These are phyloP conservation scores for Spizella passerina DNA, from an alignment of 2,797 vertebrate species.

Conservation along the genomic window DNA sequence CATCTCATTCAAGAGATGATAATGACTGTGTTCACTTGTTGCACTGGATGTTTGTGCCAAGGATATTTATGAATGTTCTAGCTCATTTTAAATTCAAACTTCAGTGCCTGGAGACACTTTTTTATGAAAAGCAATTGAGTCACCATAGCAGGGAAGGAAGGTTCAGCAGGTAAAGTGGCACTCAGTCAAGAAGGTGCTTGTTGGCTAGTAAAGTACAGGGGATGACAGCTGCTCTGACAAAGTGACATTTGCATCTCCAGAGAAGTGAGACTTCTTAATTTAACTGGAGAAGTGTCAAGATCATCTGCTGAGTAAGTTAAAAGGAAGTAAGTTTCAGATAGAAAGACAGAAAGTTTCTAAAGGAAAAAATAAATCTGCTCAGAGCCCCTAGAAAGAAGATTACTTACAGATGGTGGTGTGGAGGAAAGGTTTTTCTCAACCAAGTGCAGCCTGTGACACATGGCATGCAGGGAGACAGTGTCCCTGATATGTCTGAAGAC, in stretches of 20 bases:
- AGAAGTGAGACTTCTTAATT: conserved; percentile 60
- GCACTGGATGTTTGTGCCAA: neutral
- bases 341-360: conserved; percentile 6
- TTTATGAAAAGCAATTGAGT: neutral
- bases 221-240: conserved; percentile 54
- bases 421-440: neutral
- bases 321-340: neutral
- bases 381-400: neutral
- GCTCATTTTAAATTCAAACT: neutral
- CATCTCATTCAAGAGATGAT: neutral
- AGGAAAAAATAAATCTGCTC: neutral
- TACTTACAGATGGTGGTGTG: neutral
- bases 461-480: neutral
- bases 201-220: conserved; percentile 18
- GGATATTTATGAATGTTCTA: neutral
- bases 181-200: neutral
- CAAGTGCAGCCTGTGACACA: neutral
- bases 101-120: neutral
- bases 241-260: conserved; percentile 52
- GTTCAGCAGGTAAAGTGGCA: conserved; percentile 8
- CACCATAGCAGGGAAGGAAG: neutral
- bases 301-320: conserved; percentile 39
- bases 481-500: neutral
- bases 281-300: conserved; percentile 50
- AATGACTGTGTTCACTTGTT: neutral